phyloP scores from a whole-genome alignment of 2,888 invertebrate species.

The Boloria selene region DNA sequence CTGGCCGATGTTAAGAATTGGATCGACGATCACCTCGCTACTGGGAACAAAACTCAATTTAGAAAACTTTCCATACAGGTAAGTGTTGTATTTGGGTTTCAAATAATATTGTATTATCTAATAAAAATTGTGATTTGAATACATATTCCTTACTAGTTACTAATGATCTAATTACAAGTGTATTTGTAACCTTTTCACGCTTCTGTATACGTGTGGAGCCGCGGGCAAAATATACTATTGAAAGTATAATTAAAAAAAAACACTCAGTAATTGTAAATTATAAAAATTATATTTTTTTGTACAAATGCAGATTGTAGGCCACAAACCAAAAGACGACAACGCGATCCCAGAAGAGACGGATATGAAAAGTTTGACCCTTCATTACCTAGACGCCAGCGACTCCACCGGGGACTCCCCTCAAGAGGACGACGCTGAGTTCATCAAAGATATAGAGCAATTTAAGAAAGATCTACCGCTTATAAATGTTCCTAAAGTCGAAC shows the following conservation, averaged over 20 bases:
- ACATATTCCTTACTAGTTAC: no score
- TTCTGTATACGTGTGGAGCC: not conserved
- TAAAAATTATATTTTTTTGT: not conserved
- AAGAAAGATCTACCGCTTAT: conserved; percentile 54
- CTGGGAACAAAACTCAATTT: conserved; percentile 70
- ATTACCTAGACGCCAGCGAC: conserved; percentile 54
- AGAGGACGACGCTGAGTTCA: conserved; percentile 57
- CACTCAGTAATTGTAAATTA: no score
- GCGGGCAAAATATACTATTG: not conserved
- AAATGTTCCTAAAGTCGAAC: conserved; percentile 51
- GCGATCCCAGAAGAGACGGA: conserved; percentile 36
- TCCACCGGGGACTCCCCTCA: conserved; percentile 50
- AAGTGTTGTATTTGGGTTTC: conserved; percentile 23
- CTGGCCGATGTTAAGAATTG: conserved; percentile 75
- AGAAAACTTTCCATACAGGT: conserved; percentile 83
- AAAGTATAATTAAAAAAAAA: no score
- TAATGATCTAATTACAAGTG: no score
- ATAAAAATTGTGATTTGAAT: no score
- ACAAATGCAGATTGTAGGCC: conserved; percentile 61
- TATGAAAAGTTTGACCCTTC: conserved; percentile 51
- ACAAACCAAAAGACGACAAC: conserved; percentile 50
- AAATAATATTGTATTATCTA: not conserved
- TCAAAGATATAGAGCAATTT: conserved; percentile 58
- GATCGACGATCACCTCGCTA: conserved; percentile 76
- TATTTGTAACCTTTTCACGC: no score